Base-by-base conservation (phyloP, 2,888 invertebrate species). In the Volucella inanis region DNA sequence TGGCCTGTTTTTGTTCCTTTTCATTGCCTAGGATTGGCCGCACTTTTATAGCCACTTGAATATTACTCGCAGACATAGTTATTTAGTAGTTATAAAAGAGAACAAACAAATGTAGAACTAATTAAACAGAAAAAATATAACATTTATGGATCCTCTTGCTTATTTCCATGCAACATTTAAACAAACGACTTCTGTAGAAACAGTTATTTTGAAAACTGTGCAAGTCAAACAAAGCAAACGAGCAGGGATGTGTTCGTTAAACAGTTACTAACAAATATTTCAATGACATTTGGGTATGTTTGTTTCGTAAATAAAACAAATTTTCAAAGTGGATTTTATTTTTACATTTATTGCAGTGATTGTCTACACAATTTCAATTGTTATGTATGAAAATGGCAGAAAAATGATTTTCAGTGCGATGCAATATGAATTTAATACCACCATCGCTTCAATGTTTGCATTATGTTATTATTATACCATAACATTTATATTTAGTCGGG, bases 41-140 rank as follows among this genome's bases (percentile, higher is more conserved):
- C 86, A 95, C 93, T 93, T 96, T 95, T 81, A 96, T 95, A 78
- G 95, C 95, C 70, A 96, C 96, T 93, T 95, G 94, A 65, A 96
- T 95, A 68, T 89, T 91, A 74, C 90, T 91, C 39, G 87, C 86
- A 9, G 90, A 86, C 89, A 89, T 89, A 54, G 49, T 79, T 50
- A 41, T 43, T 12, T 8, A 10, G 43, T 75, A 39, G 6, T 31
- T 3, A 14, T 14, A 12, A 57, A 38, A 41, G 11, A 22, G 6
- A 11, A 49, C 38, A 12, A 47, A 50, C 45, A 2, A 57, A 55
- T 61, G 12, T 85, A 94, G 49, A 6, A 70, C 31, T 31, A 65
- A 68, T 59, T 41, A 43, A 18, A n/a, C 6, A 31, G 31, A 22
- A 47, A 59, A 45, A 45, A 41, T n/a, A 41, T 31, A 79, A 79